Evolutionary conservation across 2,888 invertebrate species (phyloP).

Genomic region (Augiades crinisus): DNA sequence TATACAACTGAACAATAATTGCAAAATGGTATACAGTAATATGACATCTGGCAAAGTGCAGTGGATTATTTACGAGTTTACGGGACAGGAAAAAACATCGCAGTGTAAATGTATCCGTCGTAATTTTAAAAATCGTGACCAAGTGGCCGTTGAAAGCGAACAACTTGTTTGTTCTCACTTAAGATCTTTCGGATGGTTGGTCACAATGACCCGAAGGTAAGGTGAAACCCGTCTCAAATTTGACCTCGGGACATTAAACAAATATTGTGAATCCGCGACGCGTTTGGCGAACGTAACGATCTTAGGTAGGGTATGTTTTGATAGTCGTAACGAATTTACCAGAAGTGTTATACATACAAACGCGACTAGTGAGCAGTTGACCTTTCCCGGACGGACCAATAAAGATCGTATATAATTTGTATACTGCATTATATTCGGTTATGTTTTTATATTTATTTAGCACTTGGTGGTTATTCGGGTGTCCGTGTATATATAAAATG

Average conservation of each 20-base stretch:
- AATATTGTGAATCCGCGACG: not conserved
- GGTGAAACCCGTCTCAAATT: not conserved
- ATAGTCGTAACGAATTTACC: slow-evolving; percentile 1
- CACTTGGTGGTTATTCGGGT: not conserved
- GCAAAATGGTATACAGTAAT: not conserved
- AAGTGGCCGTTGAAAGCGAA: not conserved
- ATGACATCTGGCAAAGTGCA: slow-evolving; percentile 9
- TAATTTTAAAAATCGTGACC: slow-evolving; percentile 14
- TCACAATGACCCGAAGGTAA: slow-evolving; percentile 6
- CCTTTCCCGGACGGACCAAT: slow-evolving; percentile 8
- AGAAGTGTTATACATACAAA: slow-evolving; percentile 6
- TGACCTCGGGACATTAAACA: slow-evolving; percentile 1
- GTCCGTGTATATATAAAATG: slow-evolving; percentile 15
- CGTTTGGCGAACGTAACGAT: not conserved
- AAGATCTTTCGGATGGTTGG: slow-evolving; percentile 7
- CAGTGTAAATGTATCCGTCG: slow-evolving; percentile 11
- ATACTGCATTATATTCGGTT: slow-evolving; percentile 1
- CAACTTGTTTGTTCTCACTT: slow-evolving; percentile 7
- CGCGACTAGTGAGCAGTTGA: slow-evolving; percentile 3
- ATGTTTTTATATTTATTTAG: slow-evolving; percentile 10
- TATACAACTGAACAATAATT: not conserved
- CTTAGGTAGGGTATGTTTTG: not conserved
- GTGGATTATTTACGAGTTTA: slow-evolving; percentile 15
- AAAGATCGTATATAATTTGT: not conserved
- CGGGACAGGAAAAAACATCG: not conserved